Evolutionary conservation across 2,797 vertebrate genomes (phyloP), one percentile per base, ranked within the genome.

Genomic region (Limosa lapponica): DNA sequence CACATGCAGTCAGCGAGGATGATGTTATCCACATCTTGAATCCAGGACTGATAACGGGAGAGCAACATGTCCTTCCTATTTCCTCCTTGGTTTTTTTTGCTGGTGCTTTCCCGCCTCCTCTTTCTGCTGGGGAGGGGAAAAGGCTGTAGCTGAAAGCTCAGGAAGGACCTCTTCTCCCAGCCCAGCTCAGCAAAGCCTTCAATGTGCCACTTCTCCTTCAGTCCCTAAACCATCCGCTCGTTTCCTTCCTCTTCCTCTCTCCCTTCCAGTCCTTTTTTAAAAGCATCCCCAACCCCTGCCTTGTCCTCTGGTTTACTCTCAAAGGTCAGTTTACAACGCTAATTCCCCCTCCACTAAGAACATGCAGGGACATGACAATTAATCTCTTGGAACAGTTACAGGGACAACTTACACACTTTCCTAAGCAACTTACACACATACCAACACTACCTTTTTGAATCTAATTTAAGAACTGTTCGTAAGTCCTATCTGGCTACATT

Each of bases 341-440:
- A 71, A 93, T 36, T 80, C 48, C 67, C 16, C 12, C 20, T 87
- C 41, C 59, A 11, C 61, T 39, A 61, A n/a, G 55, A 91, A 78
- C 75, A 66, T 1, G 51, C 71, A 80, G 77, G 55, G 71, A 73
- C 75, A 74, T 12, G 61, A 78, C 90, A 85, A 94, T 85, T 87
- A 88, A 91, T 72, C 91, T 91, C 87, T 89, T 89, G 87, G 89
- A 93, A 91, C 52, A 55, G 91, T 66, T 86, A 88, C 61, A 93
- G 87, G 72, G 82, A 91, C 72, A 85, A 90, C 54, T 89, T 83
- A 55, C 23, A 71, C 55, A 20, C 72, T 70, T 61, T 24, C 46
- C 58, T 39, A 84, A 65, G 52, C 46, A 71, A 71, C 55, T 59
- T 41, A 75, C 32, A 86, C 12, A 78, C 58, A 70, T 25, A 89